A percentile compares a stretch with the other conserved stretches of the same genome.
Conservation (phyloP, 30 jellyfish, hydroid and myxozoan species). For the Aurelia aurita region DNA sequence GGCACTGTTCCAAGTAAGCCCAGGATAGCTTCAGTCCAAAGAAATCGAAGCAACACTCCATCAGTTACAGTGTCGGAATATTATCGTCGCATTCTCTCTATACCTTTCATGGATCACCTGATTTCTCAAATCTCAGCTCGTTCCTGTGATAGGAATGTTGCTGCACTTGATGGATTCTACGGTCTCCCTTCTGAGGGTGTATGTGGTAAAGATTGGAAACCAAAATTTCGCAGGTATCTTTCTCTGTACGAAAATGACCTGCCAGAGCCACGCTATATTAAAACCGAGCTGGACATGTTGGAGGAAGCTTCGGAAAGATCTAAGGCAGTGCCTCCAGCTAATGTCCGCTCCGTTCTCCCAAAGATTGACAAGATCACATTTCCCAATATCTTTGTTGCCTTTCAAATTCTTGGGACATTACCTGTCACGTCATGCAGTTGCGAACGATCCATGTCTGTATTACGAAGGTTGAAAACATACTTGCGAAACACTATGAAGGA, state of each 20-base stretch:
- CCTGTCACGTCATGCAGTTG: constrained; percentile 67
- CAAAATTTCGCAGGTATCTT: constrained; percentile 4
- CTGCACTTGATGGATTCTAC: constrained; percentile 26
- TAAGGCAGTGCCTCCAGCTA: constrained; percentile 23
- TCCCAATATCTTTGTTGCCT: constrained; percentile 51
- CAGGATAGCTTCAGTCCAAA: constrained; percentile 44
- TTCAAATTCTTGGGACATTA: constrained; percentile 53
- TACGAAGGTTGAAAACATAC: no score
- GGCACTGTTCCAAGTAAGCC: constrained; percentile 51
- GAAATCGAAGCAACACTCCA: constrained; percentile 42
- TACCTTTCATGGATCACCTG: constrained; percentile 51
- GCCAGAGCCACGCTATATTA: constrained; percentile 51
- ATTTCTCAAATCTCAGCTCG: constrained; percentile 17
- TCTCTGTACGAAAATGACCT: constrained; percentile 37
- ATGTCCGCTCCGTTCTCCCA: constrained; percentile 20
- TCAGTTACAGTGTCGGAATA: constrained; percentile 37
- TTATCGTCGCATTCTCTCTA: constrained; percentile 21
- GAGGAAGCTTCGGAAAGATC: constrained; percentile 17
- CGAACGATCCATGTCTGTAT: constrained; percentile 21
- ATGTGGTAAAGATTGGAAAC: constrained; percentile 11
- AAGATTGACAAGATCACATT: constrained; percentile 51
- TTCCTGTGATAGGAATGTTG: constrained; percentile 31
- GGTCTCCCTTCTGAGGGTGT: constrained; percentile 23
- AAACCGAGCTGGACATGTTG: constrained; percentile 54
- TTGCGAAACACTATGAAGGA: no score